Conservation (phyloP, 2,113 vertebrate species). For the Craseonycteris thonglongyai region DNA sequence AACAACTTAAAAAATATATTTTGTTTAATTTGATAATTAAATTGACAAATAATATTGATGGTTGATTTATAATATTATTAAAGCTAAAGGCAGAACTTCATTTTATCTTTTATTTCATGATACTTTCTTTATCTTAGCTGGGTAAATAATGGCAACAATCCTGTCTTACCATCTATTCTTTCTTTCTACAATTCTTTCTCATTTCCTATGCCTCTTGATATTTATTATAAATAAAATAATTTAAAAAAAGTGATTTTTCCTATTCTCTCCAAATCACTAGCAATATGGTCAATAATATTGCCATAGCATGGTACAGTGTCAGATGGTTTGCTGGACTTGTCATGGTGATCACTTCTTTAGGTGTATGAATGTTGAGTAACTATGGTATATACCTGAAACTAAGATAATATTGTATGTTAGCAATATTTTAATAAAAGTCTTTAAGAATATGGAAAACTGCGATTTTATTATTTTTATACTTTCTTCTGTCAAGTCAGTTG, state of each 20-base stretch:
- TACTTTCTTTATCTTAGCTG: neutral
- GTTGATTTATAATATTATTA: neutral
- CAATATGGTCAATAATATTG: neutral
- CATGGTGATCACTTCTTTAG: too few species aligned
- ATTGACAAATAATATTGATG: neutral
- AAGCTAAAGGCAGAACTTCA: neutral
- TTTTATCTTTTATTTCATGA: neutral
- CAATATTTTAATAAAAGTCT: too few species aligned
- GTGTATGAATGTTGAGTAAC: too few species aligned
- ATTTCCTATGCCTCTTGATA: neutral
- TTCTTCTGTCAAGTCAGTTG: neutral
- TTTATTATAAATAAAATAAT: neutral
- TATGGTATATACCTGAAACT: too few species aligned
- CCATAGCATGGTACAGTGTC: too few species aligned
- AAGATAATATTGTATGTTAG: too few species aligned
- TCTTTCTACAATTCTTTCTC: neutral
- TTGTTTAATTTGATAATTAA: neutral
- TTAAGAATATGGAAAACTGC: neutral
- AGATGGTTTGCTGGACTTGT: too few species aligned
- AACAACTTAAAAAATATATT: too few species aligned
- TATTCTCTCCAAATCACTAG: neutral
- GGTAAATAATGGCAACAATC: neutral
- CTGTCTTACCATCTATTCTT: neutral
- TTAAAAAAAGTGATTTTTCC: neutral
- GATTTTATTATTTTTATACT: constrained; percentile 5